A percentile compares a stretch with the other conserved stretches of the same genome.
phyloP scores from a whole-genome alignment of 1,140 invertebrate genomes.

The Drosophila bipectinata region DNA sequence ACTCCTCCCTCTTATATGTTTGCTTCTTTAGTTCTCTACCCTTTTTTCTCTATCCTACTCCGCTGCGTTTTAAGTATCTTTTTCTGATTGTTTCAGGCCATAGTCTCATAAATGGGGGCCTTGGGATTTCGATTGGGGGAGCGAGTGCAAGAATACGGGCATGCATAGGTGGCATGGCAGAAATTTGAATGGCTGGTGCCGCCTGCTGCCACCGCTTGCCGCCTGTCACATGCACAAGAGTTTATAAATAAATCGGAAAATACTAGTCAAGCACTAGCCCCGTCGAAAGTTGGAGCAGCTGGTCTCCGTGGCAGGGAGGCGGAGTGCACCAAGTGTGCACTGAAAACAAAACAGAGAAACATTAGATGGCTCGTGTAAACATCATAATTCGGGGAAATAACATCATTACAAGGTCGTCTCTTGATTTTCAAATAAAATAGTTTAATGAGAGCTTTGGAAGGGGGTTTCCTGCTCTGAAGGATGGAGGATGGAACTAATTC shows the following conservation, averaged over 20 bases:
- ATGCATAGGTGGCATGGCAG: neutral
- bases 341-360: neutral
- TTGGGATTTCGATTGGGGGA: slow-evolving; percentile 1
- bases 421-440: too few species aligned
- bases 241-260: slow-evolving; percentile 71
- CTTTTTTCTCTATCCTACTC: slow-evolving; percentile 1
- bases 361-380: neutral
- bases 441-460: neutral
- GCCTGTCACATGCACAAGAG: slow-evolving; percentile 52
- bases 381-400: neutral
- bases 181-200: slow-evolving; percentile 56
- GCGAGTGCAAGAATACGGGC: neutral
- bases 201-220: slow-evolving; percentile 12
- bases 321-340: slow-evolving; percentile 7
- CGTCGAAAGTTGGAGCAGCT: slow-evolving; percentile 1
- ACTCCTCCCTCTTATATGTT: neutral
- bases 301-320: neutral
- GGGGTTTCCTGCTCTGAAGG: neutral
- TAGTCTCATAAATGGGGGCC: slow-evolving; percentile 9
- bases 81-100: neutral
- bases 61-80: neutral
- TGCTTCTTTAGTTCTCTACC: neutral
- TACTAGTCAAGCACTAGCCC: slow-evolving; percentile 52
- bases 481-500: slow-evolving; percentile 22
- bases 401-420: too few species aligned